Conservation (phyloP, 2,888 invertebrate species). For the Hedychridium roseum region DNA sequence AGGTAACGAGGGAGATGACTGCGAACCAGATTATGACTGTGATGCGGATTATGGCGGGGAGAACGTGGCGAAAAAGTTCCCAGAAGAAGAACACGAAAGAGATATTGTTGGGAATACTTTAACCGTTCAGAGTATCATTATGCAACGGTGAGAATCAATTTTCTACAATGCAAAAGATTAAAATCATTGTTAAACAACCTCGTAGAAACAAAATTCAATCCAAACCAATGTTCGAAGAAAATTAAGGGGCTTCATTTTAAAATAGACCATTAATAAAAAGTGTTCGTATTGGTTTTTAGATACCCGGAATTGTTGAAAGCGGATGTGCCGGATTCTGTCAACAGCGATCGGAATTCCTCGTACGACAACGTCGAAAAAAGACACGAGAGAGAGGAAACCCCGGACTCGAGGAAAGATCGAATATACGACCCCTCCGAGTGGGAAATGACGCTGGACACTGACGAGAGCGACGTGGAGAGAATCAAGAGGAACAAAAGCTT, state of each 20-base stretch:
- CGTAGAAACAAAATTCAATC: too few relatives aligned
- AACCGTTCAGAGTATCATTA: constrained; percentile 81
- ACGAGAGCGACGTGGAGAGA: constrained; percentile 64
- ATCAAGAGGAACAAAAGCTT: constrained; percentile 72
- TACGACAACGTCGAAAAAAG: constrained; percentile 80
- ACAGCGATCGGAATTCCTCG: constrained; percentile 69
- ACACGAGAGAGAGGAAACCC: constrained; percentile 52
- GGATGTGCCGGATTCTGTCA: constrained; percentile 53
- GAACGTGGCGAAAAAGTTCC: constrained; percentile 61
- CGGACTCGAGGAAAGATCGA: constrained; percentile 48
- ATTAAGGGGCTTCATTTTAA: too few relatives aligned
- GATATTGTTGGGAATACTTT: constrained; percentile 69
- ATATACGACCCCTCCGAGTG: constrained; percentile 56
- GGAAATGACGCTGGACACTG: constrained; percentile 64
- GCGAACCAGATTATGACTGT: constrained; percentile 67
- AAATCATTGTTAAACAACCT: too few relatives aligned
- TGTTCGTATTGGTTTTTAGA: constrained; percentile 56
- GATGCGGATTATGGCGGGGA: constrained; percentile 65
- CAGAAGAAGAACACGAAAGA: constrained; percentile 58
- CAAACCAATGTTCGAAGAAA: too few relatives aligned
- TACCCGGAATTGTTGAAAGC: constrained; percentile 77
- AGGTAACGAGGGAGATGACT: constrained; percentile 68
- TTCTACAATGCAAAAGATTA: too few relatives aligned
- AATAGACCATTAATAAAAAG: background rate
- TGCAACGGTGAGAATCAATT: constrained; percentile 73